These are phyloP conservation scores for Amphimedon queenslandica DNA, from an alignment of 37 sponge, comb jelly and placozoan genomes.

Conservation along the genomic window DNA sequence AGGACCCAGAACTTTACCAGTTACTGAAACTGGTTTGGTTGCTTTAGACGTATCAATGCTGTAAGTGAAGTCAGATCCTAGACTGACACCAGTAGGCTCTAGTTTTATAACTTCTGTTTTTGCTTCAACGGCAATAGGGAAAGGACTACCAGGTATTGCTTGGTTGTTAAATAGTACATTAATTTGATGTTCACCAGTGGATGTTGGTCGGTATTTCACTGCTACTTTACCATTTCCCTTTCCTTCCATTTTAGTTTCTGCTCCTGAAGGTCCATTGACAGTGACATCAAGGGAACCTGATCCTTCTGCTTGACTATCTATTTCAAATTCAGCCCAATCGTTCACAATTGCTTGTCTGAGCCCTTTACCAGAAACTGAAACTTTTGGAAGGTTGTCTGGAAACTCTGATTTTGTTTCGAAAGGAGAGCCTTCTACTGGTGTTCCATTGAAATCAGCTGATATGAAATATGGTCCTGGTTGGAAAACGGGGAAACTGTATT, in stretches of 20 bases:
- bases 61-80: conserved; percentile 44
- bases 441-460: conserved; percentile 3
- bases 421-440: conserved; percentile 76
- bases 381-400: conserved; percentile 68
- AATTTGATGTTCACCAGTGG: conserved; percentile 56
- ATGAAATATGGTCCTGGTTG: neutral
- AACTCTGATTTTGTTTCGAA: conserved; percentile 63
- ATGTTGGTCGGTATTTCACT: conserved; percentile 50
- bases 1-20: neutral
- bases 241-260: neutral
- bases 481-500: neutral
- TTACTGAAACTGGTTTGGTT: neutral
- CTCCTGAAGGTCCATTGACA: conserved; percentile 43
- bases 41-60: conserved; percentile 46
- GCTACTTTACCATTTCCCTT: conserved; percentile 16
- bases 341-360: conserved; percentile 69
- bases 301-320: conserved; percentile 69
- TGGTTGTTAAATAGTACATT: conserved; percentile 53
- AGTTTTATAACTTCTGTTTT: conserved; percentile 64
- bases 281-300: conserved; percentile 53
- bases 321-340: conserved; percentile 67
- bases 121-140: conserved; percentile 51
- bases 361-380: conserved; percentile 87
- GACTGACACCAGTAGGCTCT: conserved; percentile 45
- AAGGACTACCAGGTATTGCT: conserved; percentile 65